phyloP scores from a whole-genome alignment of 2,888 invertebrate species.

The Phytoseiulus persimilis region DNA sequence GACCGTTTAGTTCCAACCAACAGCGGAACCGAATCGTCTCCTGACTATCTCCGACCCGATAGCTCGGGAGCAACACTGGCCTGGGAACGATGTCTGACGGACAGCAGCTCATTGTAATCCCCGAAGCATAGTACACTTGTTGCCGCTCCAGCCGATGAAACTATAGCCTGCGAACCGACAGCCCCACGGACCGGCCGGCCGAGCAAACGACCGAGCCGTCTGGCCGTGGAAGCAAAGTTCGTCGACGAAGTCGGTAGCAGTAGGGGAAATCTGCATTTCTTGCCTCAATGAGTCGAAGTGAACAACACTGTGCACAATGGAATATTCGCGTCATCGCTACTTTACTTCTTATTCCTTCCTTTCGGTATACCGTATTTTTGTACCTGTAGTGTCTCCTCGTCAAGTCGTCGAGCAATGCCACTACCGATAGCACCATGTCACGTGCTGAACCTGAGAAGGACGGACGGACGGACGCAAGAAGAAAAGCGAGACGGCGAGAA shows the following conservation, averaged over 20 bases:
- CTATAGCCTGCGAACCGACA: background rate
- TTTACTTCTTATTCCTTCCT: background rate
- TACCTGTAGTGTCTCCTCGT: too few relatives aligned
- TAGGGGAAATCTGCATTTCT: background rate
- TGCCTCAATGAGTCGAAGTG: background rate
- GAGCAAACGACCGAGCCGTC: background rate
- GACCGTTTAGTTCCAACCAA: background rate
- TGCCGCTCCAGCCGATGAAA: background rate
- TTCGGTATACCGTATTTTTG: too few relatives aligned
- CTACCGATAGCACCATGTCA: too few relatives aligned
- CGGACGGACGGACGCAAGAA: too few relatives aligned
- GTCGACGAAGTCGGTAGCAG: background rate
- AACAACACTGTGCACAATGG: background rate
- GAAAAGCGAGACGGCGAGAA: too few relatives aligned
- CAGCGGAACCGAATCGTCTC: background rate
- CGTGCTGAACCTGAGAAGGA: too few relatives aligned
- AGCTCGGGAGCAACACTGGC: background rate
- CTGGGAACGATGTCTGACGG: background rate
- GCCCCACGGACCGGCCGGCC: too few relatives aligned
- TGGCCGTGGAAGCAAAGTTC: background rate
- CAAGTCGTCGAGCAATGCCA: too few relatives aligned
- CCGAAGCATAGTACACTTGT: background rate
- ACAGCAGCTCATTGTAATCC: background rate
- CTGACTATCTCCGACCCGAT: background rate
- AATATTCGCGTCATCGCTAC: background rate